Evolutionary conservation across 2,797 vertebrate species (phyloP), one percentile per base, ranked within the genome.

Genomic region (Morelia viridis): DNA sequence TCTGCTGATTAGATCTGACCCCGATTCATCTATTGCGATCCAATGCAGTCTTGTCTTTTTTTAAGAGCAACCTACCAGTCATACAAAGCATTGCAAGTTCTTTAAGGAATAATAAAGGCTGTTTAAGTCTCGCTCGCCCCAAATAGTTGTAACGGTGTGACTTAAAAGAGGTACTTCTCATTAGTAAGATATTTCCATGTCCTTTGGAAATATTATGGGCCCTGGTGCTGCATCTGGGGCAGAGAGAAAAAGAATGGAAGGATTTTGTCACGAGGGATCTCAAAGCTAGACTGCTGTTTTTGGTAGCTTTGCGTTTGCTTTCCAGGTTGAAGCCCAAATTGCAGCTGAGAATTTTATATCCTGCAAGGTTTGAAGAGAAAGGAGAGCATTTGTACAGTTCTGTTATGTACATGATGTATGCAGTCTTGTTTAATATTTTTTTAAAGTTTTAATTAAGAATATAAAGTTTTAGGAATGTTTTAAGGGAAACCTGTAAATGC

Each of bases 321-420:
- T 91, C 90, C 90, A 92, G 93, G 92, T 85, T 94, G 76, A 90
- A 64, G 26, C 50, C 26, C 58, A 64, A 53, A 11, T 57, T 12
- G 5, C 53, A 41, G 85, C 0, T 1, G 92, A 84, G 92, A 95
- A 92, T 80, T 93, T 60, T 94, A 62, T 92, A 90, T 94, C 90
- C 85, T 84, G 50, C 90, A 93, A 91, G 94, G 94, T 96, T 95
- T 93, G 93, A 96, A 93, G 94, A 85, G 87, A 95, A 95, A 93
- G 93, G 92, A 95, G 96, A 96, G 95, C 95, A 88, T 94, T 97
- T 97, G 97, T 93, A 96, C 96, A 98, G 97, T 98, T 98, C 96
- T 98, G 97, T 97, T 97, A 96, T 97, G 96, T 97, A 97, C 96
- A 97, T 98, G 98, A 98, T 98, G 97, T 97, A 98, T 97, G 98